These are phyloP conservation scores for Bostrychus sinensis DNA, from an alignment of 2,113 vertebrate species.

Conservation along the genomic window DNA sequence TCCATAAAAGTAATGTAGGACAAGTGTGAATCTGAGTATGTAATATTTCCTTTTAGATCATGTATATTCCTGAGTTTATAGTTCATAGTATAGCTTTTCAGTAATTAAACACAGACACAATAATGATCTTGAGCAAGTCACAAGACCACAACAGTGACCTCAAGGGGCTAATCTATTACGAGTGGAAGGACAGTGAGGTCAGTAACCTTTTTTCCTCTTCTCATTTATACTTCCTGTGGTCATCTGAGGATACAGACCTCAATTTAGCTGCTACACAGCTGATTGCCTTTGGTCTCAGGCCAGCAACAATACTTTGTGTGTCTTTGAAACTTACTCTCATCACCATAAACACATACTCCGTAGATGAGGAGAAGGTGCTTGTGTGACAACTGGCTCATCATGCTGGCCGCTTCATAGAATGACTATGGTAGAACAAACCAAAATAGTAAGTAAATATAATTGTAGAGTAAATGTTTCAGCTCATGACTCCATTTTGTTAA, in stretches of 20 bases:
- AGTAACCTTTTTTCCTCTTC: constrained; percentile 9
- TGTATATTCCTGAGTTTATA: no score
- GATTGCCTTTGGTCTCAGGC: no score
- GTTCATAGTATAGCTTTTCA: no score
- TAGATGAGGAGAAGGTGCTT: constrained; percentile 95
- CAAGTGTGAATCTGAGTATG: no score
- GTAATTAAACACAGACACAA: no score
- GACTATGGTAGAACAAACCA: constrained; percentile 79
- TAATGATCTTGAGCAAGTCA: background rate
- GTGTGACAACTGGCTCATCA: constrained; percentile 99
- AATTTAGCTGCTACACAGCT: background rate
- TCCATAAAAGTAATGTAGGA: no score
- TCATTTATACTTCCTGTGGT: no score
- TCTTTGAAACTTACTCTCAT: constrained; percentile 89
- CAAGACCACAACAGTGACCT: constrained; percentile 5
- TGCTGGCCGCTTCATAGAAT: constrained; percentile 98
- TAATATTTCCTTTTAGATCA: no score
- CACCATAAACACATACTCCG: constrained; percentile 93
- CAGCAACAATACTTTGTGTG: background rate
- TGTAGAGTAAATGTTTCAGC: background rate
- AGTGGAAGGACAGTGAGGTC: constrained; percentile 6
- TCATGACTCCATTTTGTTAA: background rate
- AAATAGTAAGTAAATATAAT: background rate
- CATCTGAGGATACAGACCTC: background rate
- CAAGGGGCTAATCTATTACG: background rate